Evolutionary conservation across 2,113 vertebrate genomes (phyloP).

Genomic region (Tricholaema leucomelas): DNA sequence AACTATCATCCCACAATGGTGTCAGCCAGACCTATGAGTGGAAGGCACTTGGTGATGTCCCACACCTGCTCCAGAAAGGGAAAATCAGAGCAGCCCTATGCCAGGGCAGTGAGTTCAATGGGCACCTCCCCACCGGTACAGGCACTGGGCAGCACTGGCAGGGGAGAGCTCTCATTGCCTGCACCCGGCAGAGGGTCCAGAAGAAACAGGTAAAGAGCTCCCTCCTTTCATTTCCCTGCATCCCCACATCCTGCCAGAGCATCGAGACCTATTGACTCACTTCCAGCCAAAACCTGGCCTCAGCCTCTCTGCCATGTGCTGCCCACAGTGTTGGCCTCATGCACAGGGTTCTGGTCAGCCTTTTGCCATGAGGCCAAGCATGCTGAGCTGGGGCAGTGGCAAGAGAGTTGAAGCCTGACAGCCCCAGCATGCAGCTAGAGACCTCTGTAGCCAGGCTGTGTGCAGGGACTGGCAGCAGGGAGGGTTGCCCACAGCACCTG

Average conservation of each 20-base stretch:
- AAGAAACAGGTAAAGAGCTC: constrained; percentile 2
- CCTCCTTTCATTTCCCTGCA: neutral
- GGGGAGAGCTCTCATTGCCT: neutral
- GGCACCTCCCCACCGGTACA: rapidly evolving
- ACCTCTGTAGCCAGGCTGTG: neutral
- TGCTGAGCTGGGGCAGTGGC: neutral
- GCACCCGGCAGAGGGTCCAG: neutral
- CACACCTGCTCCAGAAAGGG: rapidly evolving
- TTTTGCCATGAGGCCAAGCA: neutral
- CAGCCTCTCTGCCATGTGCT: rapidly evolving
- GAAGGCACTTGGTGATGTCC: rapidly evolving
- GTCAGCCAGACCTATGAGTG: rapidly evolving
- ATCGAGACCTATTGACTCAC: neutral
- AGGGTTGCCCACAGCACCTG: neutral
- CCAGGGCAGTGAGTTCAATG: rapidly evolving
- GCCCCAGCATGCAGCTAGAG: neutral
- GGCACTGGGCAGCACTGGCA: rapidly evolving
- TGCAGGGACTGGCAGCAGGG: neutral
- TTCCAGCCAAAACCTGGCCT: neutral
- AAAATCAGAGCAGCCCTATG: neutral
- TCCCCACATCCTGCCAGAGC: rapidly evolving
- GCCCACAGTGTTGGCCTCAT: rapidly evolving
- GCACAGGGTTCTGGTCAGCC: neutral
- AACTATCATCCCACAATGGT: neutral
- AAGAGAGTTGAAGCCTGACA: neutral